Evolutionary conservation across 2,797 vertebrate species (phyloP).

Genomic region (Gephyroberyx darwinii): DNA sequence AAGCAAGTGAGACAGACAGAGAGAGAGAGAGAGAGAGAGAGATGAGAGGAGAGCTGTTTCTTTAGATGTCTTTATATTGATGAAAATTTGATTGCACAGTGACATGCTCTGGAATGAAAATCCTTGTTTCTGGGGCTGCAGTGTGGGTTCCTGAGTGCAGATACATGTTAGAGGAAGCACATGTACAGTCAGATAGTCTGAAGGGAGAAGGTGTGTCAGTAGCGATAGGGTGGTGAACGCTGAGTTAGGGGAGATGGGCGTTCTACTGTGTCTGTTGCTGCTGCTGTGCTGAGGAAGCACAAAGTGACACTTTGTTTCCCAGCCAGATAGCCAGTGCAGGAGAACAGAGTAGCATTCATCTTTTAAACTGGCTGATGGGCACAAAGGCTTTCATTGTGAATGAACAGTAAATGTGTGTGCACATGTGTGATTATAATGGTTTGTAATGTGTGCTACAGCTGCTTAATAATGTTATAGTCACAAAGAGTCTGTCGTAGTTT

Average conservation of each 20-base stretch:
- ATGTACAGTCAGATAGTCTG: conserved; percentile 37
- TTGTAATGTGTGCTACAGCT: conserved; percentile 42
- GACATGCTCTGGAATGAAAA: background rate
- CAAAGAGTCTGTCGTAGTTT: conserved; percentile 11
- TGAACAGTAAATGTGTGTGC: conserved; percentile 61
- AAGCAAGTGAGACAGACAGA: conserved; percentile 8
- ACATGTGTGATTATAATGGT: conserved; percentile 57
- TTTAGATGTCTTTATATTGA: conserved; percentile 19
- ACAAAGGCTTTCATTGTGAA: conserved; percentile 79
- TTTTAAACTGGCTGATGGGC: conserved; percentile 61
- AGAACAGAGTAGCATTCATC: conserved; percentile 84
- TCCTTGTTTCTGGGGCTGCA: background rate
- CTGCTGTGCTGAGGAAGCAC: conserved; percentile 77
- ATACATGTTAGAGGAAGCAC: conserved; percentile 32
- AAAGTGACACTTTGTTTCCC: conserved; percentile 82
- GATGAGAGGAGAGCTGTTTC: background rate
- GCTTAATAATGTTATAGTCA: conserved; percentile 22
- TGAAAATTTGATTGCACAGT: conserved; percentile 36
- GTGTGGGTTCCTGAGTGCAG: conserved; percentile 11
- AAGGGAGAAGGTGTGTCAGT: conserved; percentile 58
- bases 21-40: background rate
- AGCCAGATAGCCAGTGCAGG: conserved; percentile 69
- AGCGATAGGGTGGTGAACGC: conserved; percentile 35
- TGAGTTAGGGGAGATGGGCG: conserved; percentile 54
- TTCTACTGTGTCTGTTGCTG: conserved; percentile 72